phyloP scores from a whole-genome alignment of 37 sponge, comb jelly and placozoan genomes.

The Geodia barretti region DNA sequence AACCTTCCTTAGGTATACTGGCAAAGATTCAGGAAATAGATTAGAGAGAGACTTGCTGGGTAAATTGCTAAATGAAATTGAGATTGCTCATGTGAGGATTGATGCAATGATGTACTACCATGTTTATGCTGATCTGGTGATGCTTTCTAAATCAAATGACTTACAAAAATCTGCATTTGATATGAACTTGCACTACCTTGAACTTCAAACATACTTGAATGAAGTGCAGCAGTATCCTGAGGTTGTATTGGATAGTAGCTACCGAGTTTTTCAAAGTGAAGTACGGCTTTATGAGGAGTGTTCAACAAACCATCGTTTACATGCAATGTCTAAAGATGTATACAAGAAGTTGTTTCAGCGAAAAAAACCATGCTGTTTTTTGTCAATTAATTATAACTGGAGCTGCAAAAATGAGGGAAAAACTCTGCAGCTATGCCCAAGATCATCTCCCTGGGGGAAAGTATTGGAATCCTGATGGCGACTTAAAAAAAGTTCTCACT shows the following conservation, averaged over 20 bases:
- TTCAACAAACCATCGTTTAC: constrained; percentile 29
- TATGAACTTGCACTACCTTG: constrained; percentile 44
- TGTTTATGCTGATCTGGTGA: constrained; percentile 47
- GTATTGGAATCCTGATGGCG: constrained; percentile 51
- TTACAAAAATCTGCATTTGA: constrained; percentile 25
- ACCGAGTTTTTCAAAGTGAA: constrained; percentile 45
- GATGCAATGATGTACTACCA: constrained; percentile 45
- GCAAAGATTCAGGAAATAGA: constrained; percentile 41
- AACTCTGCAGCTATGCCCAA: constrained; percentile 40
- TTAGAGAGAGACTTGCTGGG: constrained; percentile 25
- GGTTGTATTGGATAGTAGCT: not conserved
- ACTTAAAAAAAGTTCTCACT: constrained; percentile 11
- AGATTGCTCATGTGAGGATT: constrained; percentile 9
- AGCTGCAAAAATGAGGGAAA: constrained; percentile 36
- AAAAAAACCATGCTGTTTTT: not conserved
- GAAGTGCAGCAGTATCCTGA: constrained; percentile 25
- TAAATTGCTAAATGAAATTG: constrained; percentile 12
- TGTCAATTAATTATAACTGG: constrained; percentile 11
- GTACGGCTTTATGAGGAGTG: constrained; percentile 17
- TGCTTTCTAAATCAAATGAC: constrained; percentile 39
- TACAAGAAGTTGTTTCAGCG: constrained; percentile 8
- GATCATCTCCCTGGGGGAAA: constrained; percentile 44
- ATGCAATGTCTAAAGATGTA: not conserved
- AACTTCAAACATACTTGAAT: constrained; percentile 28
- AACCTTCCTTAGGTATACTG: constrained; percentile 27